A percentile compares a stretch with the other conserved stretches of the same genome.
Evolutionary conservation across 1,140 invertebrate species (phyloP).

Genomic region (Polypedilum pembai): DNA sequence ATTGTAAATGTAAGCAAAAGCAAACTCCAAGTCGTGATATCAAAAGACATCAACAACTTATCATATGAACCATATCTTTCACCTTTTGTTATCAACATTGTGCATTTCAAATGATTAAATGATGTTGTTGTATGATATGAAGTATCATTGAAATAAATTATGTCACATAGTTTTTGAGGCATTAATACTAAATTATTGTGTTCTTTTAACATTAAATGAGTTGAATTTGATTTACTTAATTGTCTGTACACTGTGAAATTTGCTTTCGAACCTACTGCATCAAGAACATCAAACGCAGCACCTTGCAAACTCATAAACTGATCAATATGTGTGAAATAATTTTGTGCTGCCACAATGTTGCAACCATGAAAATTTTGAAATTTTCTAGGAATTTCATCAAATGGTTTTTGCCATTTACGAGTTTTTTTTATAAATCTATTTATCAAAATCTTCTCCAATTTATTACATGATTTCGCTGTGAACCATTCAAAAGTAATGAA

Average conservation of each 20-base stretch:
- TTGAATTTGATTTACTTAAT: too few relatives aligned
- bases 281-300: not conserved
- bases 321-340: not conserved
- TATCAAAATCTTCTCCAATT: not conserved
- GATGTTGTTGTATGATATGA: not conserved
- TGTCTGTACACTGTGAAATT: not conserved
- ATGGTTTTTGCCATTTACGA: not conserved
- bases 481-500: not conserved
- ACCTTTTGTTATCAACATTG: not conserved
- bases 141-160: not conserved
- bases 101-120: not conserved
- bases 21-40: not conserved
- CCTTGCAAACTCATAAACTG: not conserved
- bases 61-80: not conserved
- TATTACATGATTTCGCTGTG: not conserved
- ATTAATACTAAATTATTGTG: not conserved
- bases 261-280: not conserved
- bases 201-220: not conserved
- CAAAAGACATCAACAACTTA: not conserved
- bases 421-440: not conserved
- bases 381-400: not conserved
- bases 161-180: not conserved
- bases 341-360: not conserved
- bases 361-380: not conserved
- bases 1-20: not conserved